Percentiles rank a stretch among this genome's conserved stretches.
phyloP scores from a whole-genome alignment of 2,113 vertebrate species.

The Lagenorhynchus albirostris region DNA sequence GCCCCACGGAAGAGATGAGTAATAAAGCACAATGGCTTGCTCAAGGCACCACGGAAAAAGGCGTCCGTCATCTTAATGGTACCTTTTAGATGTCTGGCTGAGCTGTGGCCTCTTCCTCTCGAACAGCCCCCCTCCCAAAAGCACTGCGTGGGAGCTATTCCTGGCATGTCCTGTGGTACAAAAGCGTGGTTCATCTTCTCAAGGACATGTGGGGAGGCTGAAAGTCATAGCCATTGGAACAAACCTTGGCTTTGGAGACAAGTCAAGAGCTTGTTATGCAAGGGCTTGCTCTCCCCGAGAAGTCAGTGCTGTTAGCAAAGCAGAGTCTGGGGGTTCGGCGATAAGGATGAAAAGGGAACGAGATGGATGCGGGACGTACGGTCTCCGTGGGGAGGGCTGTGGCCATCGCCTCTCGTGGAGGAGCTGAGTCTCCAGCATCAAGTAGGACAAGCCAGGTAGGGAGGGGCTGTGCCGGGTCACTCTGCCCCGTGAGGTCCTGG shows the following conservation, averaged over 20 bases:
- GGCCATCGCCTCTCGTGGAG: background rate
- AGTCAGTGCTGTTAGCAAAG: constrained; percentile 57
- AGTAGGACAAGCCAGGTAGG: constrained; percentile 20
- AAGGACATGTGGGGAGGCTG: constrained; percentile 78
- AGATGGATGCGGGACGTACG: constrained; percentile 1
- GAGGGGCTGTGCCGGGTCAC: too few relatives aligned
- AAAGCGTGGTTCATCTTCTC: constrained; percentile 76
- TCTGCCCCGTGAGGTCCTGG: background rate
- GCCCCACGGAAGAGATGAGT: constrained; percentile 52
- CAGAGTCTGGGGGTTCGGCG: constrained; percentile 47
- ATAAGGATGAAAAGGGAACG: constrained; percentile 73
- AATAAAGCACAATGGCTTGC: constrained; percentile 73
- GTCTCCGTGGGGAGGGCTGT: constrained; percentile 2
- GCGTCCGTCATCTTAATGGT: constrained; percentile 82
- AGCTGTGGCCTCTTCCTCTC: constrained; percentile 34
- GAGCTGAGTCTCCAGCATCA: background rate
- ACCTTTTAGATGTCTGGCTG: constrained; percentile 69
- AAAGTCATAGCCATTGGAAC: constrained; percentile 78
- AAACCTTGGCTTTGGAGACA: constrained; percentile 73
- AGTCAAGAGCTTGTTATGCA: constrained; percentile 71
- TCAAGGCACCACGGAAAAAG: constrained; percentile 79
- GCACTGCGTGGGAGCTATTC: constrained; percentile 82
- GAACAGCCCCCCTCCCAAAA: constrained; percentile 60
- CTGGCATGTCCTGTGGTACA: constrained; percentile 82
- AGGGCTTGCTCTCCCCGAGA: constrained; percentile 63